Evolutionary conservation across 2,113 vertebrate genomes (phyloP).

Genomic region (Phrynosoma platyrhinos): DNA sequence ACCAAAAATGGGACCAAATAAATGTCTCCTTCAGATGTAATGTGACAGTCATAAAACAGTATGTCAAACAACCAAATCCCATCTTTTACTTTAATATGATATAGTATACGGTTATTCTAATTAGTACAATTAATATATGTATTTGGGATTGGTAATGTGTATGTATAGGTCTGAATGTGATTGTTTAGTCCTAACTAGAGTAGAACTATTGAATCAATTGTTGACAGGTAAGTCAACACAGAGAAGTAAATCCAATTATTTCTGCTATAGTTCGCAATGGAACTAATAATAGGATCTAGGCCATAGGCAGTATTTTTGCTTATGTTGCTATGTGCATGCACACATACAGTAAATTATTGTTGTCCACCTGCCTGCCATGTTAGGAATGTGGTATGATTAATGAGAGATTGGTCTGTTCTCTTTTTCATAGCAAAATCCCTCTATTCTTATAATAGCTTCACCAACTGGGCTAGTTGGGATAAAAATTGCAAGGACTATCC

Average conservation of each 20-base stretch:
- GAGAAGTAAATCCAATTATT: no score
- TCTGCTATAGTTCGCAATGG: no score
- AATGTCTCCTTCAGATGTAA: background rate
- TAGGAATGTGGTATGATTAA: constrained; percentile 13
- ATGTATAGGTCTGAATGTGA: background rate
- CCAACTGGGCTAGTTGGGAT: background rate
- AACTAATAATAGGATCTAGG: no score
- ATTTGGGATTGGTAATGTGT: background rate
- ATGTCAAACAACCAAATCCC: background rate
- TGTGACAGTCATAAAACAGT: background rate
- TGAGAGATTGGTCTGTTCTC: background rate
- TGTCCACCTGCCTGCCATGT: background rate
- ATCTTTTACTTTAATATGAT: background rate
- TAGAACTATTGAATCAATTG: no score
- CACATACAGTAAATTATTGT: background rate
- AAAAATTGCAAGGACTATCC: constrained; percentile 16
- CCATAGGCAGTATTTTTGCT: background rate
- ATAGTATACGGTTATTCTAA: no score
- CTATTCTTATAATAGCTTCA: constrained; percentile 25
- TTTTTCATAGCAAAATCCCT: constrained; percentile 18
- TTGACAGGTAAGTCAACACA: no score
- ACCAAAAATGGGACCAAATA: background rate
- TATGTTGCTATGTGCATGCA: background rate
- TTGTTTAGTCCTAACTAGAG: no score
- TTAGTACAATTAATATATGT: background rate